Evolutionary conservation across 2,888 invertebrate species (phyloP).

Genomic region (Pyrrhia umbra): DNA sequence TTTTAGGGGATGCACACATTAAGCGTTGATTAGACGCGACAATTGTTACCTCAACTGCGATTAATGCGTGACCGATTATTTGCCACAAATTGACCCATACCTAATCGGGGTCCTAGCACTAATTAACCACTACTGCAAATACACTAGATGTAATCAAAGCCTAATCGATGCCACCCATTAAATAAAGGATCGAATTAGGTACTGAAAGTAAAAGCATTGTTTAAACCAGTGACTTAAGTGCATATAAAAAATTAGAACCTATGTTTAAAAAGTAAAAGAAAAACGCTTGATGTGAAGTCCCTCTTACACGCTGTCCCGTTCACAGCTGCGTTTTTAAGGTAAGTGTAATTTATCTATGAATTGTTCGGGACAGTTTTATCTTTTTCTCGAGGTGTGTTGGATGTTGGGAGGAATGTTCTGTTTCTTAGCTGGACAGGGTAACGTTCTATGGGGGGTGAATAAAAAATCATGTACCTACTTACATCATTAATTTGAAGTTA

Average conservation of each 20-base stretch:
- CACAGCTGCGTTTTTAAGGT: slow-evolving; percentile 79
- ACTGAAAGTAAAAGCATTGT: too few species aligned
- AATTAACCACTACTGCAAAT: background rate
- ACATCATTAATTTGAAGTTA: slow-evolving; percentile 20
- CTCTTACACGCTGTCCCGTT: slow-evolving; percentile 63
- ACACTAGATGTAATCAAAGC: background rate
- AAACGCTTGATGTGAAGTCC: slow-evolving; percentile 30
- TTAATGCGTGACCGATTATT: background rate
- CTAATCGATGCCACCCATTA: background rate
- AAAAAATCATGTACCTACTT: slow-evolving; percentile 38
- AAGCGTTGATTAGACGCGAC: slow-evolving; percentile 22
- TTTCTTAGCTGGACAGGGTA: slow-evolving; percentile 63
- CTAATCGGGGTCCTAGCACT: too few species aligned
- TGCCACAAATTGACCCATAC: too few species aligned
- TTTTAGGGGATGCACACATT: slow-evolving; percentile 57
- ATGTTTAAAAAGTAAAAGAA: background rate
- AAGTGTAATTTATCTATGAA: slow-evolving; percentile 82
- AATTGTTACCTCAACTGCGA: background rate
- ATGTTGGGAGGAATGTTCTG: slow-evolving; percentile 63
- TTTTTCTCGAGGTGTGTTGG: slow-evolving; percentile 66
- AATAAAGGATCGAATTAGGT: background rate
- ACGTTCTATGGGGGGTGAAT: slow-evolving; percentile 40
- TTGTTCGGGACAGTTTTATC: slow-evolving; percentile 81
- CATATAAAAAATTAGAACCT: background rate
- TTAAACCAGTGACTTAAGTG: too few species aligned